phyloP scores from a whole-genome alignment of 2,113 vertebrate species.

The Phalacrocorax carbo region DNA sequence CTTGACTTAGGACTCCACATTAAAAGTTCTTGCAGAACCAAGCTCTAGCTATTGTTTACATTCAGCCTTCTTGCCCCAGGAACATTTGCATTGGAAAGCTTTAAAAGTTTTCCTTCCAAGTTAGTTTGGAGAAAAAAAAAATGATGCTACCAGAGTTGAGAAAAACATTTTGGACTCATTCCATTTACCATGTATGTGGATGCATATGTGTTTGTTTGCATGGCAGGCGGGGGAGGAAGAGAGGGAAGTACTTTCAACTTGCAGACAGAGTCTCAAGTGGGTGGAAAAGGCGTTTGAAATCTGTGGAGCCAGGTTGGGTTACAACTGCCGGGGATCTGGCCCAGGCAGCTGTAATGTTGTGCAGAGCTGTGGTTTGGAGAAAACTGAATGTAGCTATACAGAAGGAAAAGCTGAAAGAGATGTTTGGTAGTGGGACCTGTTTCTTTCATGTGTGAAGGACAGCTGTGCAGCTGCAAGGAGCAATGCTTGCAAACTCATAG shows the following conservation, averaged over 20 bases:
- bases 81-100: slow-evolving; percentile 23
- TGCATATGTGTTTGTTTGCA: background rate
- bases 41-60: background rate
- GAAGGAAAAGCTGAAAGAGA: background rate
- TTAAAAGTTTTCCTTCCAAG: slow-evolving; percentile 28
- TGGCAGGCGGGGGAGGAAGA: background rate
- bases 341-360: background rate
- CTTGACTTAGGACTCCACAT: background rate
- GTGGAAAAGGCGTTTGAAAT: slow-evolving; percentile 21
- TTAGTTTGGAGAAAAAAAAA: background rate
- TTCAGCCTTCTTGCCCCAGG: background rate
- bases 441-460: slow-evolving; percentile 57
- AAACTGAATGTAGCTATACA: background rate
- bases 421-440: background rate
- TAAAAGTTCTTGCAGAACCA: background rate
- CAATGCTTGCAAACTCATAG: background rate
- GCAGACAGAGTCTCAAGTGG: background rate
- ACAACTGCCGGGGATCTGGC: background rate
- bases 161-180: slow-evolving; percentile 12
- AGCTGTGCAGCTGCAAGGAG: slow-evolving; percentile 35
- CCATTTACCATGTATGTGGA: background rate
- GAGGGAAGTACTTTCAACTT: slow-evolving; percentile 38
- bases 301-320: background rate
- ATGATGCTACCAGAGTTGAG: background rate
- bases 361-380: background rate